These are phyloP conservation scores for Rhamnusium bicolor DNA, from an alignment of 2,888 invertebrate species.

Conservation along the genomic window DNA sequence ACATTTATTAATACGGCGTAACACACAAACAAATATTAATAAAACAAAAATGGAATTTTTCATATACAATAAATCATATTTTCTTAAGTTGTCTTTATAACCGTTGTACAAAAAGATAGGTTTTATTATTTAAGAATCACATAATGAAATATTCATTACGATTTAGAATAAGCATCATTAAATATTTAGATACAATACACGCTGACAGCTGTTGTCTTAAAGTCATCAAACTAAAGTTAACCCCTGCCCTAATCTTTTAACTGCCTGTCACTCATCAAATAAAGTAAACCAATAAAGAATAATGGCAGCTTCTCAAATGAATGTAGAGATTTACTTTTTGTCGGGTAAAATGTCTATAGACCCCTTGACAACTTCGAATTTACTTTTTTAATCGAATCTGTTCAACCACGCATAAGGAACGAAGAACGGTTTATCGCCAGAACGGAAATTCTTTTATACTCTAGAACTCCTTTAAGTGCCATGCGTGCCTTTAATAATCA, in stretches of 20 bases:
- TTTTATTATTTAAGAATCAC: too few species aligned
- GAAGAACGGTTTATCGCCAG: background rate
- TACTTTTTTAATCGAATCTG: background rate
- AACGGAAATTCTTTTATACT: background rate
- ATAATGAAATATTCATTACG: background rate
- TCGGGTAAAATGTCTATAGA: background rate
- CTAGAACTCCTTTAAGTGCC: background rate
- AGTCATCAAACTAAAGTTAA: conserved; percentile 26
- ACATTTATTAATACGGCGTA: too few species aligned
- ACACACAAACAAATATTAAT: too few species aligned
- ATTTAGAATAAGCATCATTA: conserved; percentile 25
- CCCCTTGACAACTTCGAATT: background rate
- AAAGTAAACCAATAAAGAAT: background rate
- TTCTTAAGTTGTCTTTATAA: too few species aligned
- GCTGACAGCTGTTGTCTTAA: conserved; percentile 34
- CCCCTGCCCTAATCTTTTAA: conserved; percentile 31
- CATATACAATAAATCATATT: too few species aligned
- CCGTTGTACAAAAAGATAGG: too few species aligned
- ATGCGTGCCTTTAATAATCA: background rate
- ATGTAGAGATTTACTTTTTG: background rate
- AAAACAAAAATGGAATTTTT: too few species aligned
- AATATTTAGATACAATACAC: conserved; percentile 35
- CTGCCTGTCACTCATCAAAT: background rate
- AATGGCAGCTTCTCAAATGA: background rate
- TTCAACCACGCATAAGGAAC: background rate